Percentiles rank a stretch among this genome's conserved stretches.
These are phyloP conservation scores for Pelmatolapia mariae DNA, from an alignment of 2,113 vertebrate species.

Conservation along the genomic window DNA sequence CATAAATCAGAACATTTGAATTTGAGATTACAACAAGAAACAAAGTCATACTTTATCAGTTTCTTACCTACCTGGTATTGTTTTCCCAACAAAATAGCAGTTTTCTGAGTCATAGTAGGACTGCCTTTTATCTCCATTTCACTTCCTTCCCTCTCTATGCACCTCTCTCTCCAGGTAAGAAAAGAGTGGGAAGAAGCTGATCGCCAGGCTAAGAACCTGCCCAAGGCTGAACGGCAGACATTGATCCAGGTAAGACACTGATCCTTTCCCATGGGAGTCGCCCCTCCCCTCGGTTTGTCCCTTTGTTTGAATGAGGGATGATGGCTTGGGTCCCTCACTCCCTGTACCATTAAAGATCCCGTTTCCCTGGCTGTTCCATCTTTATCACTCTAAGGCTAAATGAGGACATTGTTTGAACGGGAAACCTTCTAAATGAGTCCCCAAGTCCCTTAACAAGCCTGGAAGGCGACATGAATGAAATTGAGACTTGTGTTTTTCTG, in stretches of 20 bases:
- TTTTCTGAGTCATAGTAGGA: neutral
- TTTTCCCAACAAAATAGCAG: neutral
- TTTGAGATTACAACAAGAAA: neutral
- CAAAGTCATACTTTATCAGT: neutral
- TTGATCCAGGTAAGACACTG: slow-evolving; percentile 85
- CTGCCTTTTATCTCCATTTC: neutral
- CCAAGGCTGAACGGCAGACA: slow-evolving; percentile 92
- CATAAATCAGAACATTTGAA: neutral
- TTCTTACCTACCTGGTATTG: neutral
- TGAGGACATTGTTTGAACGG: slow-evolving; percentile 36
- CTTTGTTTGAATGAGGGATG: slow-evolving; percentile 36
- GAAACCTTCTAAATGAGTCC: slow-evolving; percentile 38
- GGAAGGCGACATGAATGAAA: slow-evolving; percentile 8
- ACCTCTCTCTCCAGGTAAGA: slow-evolving; percentile 76
- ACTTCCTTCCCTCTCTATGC: neutral
- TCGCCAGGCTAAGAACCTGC: slow-evolving; percentile 90
- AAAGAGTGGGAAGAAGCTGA: slow-evolving; percentile 98
- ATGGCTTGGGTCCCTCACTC: slow-evolving; percentile 9
- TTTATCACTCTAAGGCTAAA: slow-evolving; percentile 43
- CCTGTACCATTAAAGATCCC: slow-evolving; percentile 25
- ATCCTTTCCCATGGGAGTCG: neutral
- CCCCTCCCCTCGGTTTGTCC: neutral
- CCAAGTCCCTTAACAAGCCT: slow-evolving; percentile 9
- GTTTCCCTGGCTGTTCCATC: slow-evolving; percentile 37
- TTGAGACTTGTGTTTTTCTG: neutral